These are phyloP conservation scores for Ephialtes manifestator DNA, from an alignment of 2,888 invertebrate species.

Conservation along the genomic window DNA sequence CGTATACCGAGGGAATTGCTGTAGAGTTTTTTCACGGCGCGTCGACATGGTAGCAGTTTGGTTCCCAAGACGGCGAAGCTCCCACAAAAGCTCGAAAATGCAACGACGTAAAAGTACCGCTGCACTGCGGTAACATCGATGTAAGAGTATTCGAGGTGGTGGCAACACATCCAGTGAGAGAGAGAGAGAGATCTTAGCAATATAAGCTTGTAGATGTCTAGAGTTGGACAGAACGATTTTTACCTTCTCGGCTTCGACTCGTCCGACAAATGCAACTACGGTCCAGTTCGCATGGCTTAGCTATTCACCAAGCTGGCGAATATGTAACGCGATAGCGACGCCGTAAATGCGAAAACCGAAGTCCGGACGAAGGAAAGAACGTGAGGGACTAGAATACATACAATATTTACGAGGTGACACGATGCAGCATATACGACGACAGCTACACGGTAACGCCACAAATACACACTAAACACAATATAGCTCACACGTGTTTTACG, in stretches of 20 bases:
- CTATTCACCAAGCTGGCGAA: constrained; percentile 9
- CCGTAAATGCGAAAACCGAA: constrained; percentile 17
- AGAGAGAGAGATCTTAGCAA: constrained; percentile 5
- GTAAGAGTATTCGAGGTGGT: constrained; percentile 43
- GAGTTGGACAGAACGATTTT: constrained; percentile 41
- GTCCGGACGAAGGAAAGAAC: background rate
- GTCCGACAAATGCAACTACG: constrained; percentile 2
- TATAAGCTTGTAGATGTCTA: background rate
- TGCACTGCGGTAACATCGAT: constrained; percentile 45
- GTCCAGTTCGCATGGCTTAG: constrained; percentile 18
- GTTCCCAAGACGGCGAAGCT: constrained; percentile 36
- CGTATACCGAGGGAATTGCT: constrained; percentile 57
- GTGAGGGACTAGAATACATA: background rate
- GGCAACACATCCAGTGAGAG: constrained; percentile 20
- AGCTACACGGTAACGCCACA: constrained; percentile 3
- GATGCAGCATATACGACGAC: constrained; percentile 14
- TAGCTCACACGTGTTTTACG: constrained; percentile 46
- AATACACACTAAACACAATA: background rate
- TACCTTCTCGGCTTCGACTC: constrained; percentile 33
- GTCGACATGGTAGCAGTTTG: constrained; percentile 38
- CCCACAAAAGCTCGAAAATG: constrained; percentile 51
- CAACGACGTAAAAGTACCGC: constrained; percentile 56
- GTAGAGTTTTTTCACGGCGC: constrained; percentile 57
- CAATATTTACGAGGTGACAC: constrained; percentile 55
- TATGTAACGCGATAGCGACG: constrained; percentile 19